Conservation (phyloP, 1,140 invertebrate species). For the Monomorium pharaonis region DNA sequence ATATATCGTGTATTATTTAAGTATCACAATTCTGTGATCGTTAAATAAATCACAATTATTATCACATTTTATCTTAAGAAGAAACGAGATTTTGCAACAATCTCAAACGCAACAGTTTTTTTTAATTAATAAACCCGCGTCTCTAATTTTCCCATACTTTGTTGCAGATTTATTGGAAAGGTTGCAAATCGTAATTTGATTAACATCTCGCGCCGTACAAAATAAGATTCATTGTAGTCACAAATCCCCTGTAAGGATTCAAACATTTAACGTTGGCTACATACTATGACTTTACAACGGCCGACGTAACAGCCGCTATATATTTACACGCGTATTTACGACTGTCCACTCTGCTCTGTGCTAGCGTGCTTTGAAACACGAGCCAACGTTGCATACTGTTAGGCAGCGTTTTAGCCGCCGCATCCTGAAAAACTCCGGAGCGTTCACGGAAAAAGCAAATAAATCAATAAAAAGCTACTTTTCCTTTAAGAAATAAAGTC, state of each 20-base stretch:
- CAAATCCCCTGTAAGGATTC: constrained; percentile 74
- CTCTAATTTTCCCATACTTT: background rate
- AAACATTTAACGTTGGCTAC: constrained; percentile 78
- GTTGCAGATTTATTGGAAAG: constrained; percentile 12
- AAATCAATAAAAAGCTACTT: background rate
- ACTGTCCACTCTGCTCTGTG: constrained; percentile 74
- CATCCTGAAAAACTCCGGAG: background rate
- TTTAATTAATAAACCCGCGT: background rate
- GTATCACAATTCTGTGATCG: background rate
- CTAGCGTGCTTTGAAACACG: constrained; percentile 39
- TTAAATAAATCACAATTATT: background rate
- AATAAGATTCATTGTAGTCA: constrained; percentile 57
- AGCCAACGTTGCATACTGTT: constrained; percentile 25
- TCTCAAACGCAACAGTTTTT: background rate
- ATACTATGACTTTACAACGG: constrained; percentile 80
- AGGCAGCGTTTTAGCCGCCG: constrained; percentile 40
- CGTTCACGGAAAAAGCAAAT: background rate
- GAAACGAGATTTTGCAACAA: background rate
- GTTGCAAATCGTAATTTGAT: constrained; percentile 44
- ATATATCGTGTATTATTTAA: background rate
- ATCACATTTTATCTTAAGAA: background rate
- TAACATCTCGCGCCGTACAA: constrained; percentile 27
- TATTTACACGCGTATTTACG: constrained; percentile 84
- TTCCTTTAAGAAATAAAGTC: background rate
- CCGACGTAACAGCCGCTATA: constrained; percentile 80